Conservation (phyloP, 2,113 vertebrate genomes). For the Ptychochromis oligacanthus region DNA sequence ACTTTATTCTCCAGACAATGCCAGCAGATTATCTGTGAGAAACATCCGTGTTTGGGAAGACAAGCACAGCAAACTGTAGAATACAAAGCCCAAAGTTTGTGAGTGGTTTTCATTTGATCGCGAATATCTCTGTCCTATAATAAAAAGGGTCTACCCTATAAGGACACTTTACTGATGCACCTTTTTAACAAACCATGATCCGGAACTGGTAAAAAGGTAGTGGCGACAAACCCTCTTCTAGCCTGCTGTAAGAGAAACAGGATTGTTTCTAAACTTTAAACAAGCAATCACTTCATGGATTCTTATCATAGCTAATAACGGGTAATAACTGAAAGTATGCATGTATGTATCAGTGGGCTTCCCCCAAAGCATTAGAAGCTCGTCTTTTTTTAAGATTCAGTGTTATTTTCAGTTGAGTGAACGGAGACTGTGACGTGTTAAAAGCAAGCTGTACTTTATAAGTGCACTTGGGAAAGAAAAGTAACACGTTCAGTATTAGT, state of each 20-base stretch:
- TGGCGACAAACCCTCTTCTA: neutral
- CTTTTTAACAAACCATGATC: neutral
- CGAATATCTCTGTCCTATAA: too few species aligned
- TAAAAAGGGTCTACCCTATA: too few species aligned
- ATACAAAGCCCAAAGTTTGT: accelerated
- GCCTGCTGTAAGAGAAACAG: too few species aligned
- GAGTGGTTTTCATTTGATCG: too few species aligned
- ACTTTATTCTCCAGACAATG: neutral
- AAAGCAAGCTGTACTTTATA: neutral
- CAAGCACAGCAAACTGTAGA: accelerated
- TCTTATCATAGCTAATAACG: too few species aligned
- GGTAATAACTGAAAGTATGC: too few species aligned
- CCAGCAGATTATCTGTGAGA: neutral
- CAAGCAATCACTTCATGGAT: too few species aligned
- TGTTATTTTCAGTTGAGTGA: neutral
- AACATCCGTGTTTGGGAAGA: neutral
- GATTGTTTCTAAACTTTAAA: too few species aligned
- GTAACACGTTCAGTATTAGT: neutral
- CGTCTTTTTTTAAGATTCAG: too few species aligned
- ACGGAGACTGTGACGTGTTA: neutral
- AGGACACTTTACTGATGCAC: too few species aligned
- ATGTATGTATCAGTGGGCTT: too few species aligned
- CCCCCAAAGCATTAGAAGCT: too few species aligned
- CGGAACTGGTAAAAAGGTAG: accelerated
- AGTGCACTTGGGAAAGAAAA: neutral